phyloP scores from a whole-genome alignment of 2,888 invertebrate genomes.

The Slavum lentiscoides region DNA sequence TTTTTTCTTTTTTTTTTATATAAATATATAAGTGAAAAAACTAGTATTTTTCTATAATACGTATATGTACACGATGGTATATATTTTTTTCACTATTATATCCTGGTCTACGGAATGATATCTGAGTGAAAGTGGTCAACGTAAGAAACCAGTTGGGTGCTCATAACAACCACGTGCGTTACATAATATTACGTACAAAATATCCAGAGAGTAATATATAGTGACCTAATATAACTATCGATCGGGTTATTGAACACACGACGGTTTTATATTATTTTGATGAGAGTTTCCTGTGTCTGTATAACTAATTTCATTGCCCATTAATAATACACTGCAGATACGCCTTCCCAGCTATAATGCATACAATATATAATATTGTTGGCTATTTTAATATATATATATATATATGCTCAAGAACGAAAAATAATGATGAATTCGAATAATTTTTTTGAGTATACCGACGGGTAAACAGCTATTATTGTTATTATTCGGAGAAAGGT shows the following conservation, averaged over 20 bases:
- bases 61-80: neutral
- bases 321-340: neutral
- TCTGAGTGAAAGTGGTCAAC: conserved; percentile 51
- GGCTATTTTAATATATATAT: no score
- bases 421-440: no score
- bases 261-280: conserved; percentile 15
- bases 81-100: conserved; percentile 31
- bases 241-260: conserved; percentile 44
- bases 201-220: conserved; percentile 22
- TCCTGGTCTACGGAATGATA: conserved; percentile 45
- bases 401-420: no score
- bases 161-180: conserved; percentile 48
- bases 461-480: neutral
- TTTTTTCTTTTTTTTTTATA: no score
- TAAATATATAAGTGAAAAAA: neutral
- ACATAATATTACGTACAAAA: conserved; percentile 41
- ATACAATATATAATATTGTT: no score
- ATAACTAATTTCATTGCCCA: neutral
- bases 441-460: no score
- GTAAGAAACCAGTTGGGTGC: conserved; percentile 53
- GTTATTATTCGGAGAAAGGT: neutral
- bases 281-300: conserved; percentile 28
- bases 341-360: no score
- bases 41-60: neutral
- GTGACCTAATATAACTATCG: conserved; percentile 46